Evolutionary conservation across 2,888 invertebrate species (phyloP).

Genomic region (Morinoia aosen): DNA sequence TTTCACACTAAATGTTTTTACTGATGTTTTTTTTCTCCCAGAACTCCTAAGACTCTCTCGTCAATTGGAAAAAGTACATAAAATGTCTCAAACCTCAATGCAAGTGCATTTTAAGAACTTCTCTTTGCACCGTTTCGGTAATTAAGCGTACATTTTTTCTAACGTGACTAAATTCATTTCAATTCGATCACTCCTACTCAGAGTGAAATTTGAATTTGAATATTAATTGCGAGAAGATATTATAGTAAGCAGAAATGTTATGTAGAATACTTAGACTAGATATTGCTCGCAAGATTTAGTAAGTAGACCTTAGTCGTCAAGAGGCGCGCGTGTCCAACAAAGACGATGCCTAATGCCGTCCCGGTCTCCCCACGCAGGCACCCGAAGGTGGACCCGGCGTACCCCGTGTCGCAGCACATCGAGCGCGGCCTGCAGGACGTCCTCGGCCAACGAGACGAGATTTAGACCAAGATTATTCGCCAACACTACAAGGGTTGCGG

Average conservation of each 20-base stretch:
- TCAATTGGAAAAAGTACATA: no score
- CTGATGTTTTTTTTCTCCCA: no score
- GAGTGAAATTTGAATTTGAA: background rate
- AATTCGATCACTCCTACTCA: background rate
- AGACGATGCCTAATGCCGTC: background rate
- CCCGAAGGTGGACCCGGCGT: background rate
- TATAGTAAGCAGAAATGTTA: no score
- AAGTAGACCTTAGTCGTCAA: background rate
- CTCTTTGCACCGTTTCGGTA: background rate
- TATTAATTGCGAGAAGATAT: background rate
- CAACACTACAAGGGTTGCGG: background rate
- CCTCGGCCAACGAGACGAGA: background rate
- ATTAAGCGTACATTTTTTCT: background rate
- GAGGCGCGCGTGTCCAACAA: background rate
- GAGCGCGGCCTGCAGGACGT: constrained; percentile 20
- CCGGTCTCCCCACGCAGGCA: background rate
- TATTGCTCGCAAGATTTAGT: background rate
- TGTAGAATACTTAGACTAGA: no score
- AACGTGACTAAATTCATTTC: background rate
- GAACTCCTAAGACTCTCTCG: no score
- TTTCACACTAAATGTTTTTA: no score
- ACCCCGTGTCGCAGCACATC: constrained; percentile 37
- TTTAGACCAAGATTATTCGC: background rate
- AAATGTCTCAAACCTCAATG: no score
- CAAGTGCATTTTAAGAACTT: background rate